phyloP scores from a whole-genome alignment of 2,888 invertebrate species.

The Microchrysa polita region DNA sequence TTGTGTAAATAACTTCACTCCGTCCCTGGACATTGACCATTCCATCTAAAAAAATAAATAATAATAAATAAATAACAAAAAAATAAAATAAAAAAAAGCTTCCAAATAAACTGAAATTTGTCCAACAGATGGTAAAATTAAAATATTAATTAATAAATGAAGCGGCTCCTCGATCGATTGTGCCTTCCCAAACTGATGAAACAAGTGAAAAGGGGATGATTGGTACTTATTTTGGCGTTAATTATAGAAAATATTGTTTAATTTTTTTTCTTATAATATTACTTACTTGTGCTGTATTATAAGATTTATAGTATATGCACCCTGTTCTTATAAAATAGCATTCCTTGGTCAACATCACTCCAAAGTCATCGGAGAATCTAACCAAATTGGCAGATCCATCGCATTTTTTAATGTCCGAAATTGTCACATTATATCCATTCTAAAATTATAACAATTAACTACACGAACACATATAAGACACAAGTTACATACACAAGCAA shows the following conservation, averaged over 20 bases:
- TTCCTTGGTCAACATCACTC: constrained; percentile 5
- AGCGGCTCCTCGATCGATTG: too few relatives aligned
- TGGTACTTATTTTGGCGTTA: too few relatives aligned
- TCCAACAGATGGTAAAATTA: too few relatives aligned
- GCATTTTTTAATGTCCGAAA: background rate
- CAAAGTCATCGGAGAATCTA: constrained; percentile 5
- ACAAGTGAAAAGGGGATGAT: too few relatives aligned
- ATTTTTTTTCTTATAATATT: background rate
- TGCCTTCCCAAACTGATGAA: too few relatives aligned
- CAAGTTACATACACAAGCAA: constrained; percentile 23
- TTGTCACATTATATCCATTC: constrained; percentile 16
- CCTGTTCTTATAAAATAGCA: background rate
- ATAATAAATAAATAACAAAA: too few relatives aligned
- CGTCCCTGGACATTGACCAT: background rate
- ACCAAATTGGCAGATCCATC: background rate
- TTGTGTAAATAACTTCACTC: background rate
- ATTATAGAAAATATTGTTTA: background rate
- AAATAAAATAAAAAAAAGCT: too few relatives aligned
- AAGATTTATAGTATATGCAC: constrained; percentile 20
- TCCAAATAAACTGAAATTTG: too few relatives aligned
- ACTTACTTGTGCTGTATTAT: background rate
- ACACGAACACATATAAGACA: background rate
- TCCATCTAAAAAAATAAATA: constrained; percentile 2
- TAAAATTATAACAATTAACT: background rate
- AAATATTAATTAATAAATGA: background rate